These are phyloP conservation scores for Protaetia brevitarsis DNA, from an alignment of 1,140 invertebrate species.

Conservation along the genomic window DNA sequence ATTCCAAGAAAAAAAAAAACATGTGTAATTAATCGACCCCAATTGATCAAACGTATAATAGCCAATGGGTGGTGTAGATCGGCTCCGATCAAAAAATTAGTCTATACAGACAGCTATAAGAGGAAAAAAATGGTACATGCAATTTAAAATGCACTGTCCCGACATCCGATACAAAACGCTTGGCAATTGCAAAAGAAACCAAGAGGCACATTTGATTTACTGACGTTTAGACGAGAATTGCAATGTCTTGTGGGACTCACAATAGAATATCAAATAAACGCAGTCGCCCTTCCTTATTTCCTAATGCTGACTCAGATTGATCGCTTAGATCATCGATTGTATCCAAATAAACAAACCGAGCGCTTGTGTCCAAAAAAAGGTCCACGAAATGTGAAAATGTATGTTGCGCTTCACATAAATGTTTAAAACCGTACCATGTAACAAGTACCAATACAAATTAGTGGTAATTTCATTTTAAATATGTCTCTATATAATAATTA, in stretches of 20 bases:
- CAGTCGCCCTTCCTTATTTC: not conserved
- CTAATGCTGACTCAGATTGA: not conserved
- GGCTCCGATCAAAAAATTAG: conserved; percentile 41
- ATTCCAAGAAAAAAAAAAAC: conserved; percentile 32
- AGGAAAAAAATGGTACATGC: conserved; percentile 45
- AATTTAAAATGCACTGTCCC: conserved; percentile 38
- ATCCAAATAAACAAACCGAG: not conserved
- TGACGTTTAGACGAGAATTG: not conserved
- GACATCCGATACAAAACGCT: conserved; percentile 43
- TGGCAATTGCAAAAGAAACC: conserved; percentile 36
- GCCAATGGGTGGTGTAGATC: conserved; percentile 42
- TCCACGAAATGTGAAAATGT: not conserved
- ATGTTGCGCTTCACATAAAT: not conserved
- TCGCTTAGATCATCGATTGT: not conserved
- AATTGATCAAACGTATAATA: conserved; percentile 35
- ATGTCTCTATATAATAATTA: not conserved
- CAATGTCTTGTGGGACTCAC: not conserved
- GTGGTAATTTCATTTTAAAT: not conserved
- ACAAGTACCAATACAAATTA: not conserved
- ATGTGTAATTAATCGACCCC: conserved; percentile 36
- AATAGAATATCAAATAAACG: not conserved
- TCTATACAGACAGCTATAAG: conserved; percentile 35
- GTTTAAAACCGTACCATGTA: not conserved
- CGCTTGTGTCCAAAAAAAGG: not conserved
- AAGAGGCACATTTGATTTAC: not conserved